phyloP scores from a whole-genome alignment of 2,797 vertebrate genomes.

The Trachops cirrhosus region DNA sequence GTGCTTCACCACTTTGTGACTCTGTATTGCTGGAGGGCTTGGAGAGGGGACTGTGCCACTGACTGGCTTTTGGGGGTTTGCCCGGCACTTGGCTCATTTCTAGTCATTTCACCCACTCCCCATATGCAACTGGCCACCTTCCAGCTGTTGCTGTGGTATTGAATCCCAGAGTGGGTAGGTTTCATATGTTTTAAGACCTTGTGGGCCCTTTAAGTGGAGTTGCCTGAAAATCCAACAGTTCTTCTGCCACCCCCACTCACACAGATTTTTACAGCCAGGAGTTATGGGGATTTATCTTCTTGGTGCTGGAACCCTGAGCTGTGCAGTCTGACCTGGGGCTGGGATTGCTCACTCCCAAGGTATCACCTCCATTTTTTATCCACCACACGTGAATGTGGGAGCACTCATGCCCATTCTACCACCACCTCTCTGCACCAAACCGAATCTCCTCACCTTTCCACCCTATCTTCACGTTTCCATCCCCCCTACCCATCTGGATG shows the following conservation, averaged over 20 bases:
- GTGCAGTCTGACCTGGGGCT: background rate
- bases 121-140: background rate
- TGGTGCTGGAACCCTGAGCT: background rate
- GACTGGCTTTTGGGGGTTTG: background rate
- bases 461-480: background rate
- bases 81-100: background rate
- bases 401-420: background rate
- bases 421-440: background rate
- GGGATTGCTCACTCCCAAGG: background rate
- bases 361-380: background rate
- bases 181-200: background rate
- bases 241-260: background rate
- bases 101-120: background rate
- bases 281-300: background rate
- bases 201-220: no score
- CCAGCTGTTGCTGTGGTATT: background rate
- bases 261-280: background rate
- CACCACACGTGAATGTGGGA: background rate
- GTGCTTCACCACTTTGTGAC: background rate
- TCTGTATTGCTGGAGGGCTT: background rate
- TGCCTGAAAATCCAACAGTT: background rate
- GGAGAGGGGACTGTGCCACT: background rate
- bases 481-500: background rate
- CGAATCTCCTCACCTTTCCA: background rate
- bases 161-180: background rate